Evolutionary conservation across 2,113 vertebrate species (phyloP), one percentile per base, ranked within the genome.

Genomic region (Enhydra lutris): DNA sequence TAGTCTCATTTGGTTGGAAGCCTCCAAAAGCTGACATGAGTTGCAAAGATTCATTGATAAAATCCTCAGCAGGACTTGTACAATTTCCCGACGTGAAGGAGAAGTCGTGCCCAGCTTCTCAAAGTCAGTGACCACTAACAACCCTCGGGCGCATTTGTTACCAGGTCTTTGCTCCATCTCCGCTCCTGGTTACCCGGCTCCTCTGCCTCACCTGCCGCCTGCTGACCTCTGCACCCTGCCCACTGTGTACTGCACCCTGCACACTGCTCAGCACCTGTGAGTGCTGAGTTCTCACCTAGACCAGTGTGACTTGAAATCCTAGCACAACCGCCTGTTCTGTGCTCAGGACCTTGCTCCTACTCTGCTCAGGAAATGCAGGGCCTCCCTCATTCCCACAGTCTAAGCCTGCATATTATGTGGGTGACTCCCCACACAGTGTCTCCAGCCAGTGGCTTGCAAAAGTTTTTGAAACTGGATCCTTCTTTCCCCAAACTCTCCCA

Each of bases 391-490:
- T 59, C 7, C 73, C 45, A 13, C 2, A 2, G 18, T 34, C 36
- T 5, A 47, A 45, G n/a, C 34, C 61, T 67, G 63, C 83, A 50
- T 10, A 24, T 1, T 18, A 7, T 26, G 82, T 15, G 52, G 65
- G 42, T 7, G 36, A 18, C 63, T 52, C 50, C n/a, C n/a, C 14
- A 11, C 18, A 42, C 0, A 1, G 21, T 4, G 17, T 36, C 45
- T 90, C 39, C 6, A 71, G 23, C 12, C 4, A 3, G 59, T 55
- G 76, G 18, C 36, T 91, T 84, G 23, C 36, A 31, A 73, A 71
- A 61, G 8, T 52, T 10, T 45, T 87, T 86, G 21, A 52, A 83
- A 36, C 0, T 0, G 42, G 52, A 31, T 39, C 34, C 18, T 69
- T 74, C 83, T 42, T 83, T 50, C n/a, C 1, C 14, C 29, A 13